Base-by-base conservation (phyloP, 2,888 invertebrate genomes). In the Tridacna gigas region DNA sequence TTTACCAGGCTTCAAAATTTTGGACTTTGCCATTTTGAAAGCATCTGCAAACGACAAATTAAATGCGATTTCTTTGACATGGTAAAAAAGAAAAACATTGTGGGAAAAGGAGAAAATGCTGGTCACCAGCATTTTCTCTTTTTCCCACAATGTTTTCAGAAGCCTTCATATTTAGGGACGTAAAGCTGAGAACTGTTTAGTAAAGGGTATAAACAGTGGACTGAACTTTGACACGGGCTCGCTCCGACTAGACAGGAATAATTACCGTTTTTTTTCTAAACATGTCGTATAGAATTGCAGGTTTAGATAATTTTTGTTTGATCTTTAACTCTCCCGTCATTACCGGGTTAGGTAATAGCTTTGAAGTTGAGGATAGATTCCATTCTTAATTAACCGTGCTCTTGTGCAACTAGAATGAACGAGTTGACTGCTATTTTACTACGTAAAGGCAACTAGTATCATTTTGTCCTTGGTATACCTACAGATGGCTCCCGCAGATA, bases 341-440 rank as follows among this genome's bases (percentile, higher is more conserved):
- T 80, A 80, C 79, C 81, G 73, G 63, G 83, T 83, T 77, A 83
- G 73, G 60, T 51, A 69, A 82, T 84, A 84, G 18, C 82, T 77
- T 84, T 86, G 86, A 86, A 69, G 82, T 86, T 15, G 18, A 7
- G 60, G 61, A 48, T 69, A 77, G 47, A 73, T 37, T 71, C 73
- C 37, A 22, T 37, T 47, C 48, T 75, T 86, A 83, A 86, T 83
- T 83, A 73, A 67, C 65, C 60, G 45, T 79, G 76, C 76, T 56
- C 78, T 56, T 11, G 12, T 18, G 66, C 28, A 66, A 56, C 56
- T 20, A 56, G 20, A 15, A 56, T 56, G 56, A 15, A 56, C 18
- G 18, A 56, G 56, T 5, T 20, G 56, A 56, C 56, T 56, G 15
- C 7, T 37, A 2, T 7, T 37, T 7, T 37, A 37, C 37, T 37